These are phyloP conservation scores for Tapera naevia DNA, from an alignment of 2,797 vertebrate species.

Conservation along the genomic window DNA sequence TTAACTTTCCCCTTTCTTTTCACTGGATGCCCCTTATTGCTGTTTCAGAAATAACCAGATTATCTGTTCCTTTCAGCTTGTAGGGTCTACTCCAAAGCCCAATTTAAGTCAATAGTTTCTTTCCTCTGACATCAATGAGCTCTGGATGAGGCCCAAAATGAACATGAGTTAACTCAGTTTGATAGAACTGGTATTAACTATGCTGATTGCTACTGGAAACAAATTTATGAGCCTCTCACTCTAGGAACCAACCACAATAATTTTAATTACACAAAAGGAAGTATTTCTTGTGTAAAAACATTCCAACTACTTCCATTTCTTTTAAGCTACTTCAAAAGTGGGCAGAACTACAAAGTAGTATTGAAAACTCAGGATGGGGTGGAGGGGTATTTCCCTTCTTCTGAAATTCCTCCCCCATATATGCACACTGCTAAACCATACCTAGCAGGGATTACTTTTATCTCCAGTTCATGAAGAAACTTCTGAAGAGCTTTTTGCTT, in stretches of 20 bases:
- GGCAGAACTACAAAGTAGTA: constrained; percentile 66
- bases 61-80: constrained; percentile 43
- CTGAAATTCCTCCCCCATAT: constrained; percentile 66
- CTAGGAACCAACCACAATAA: constrained; percentile 63
- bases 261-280: constrained; percentile 71
- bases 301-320: constrained; percentile 69
- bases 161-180: constrained; percentile 8
- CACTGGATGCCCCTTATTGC: neutral
- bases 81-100: constrained; percentile 3
- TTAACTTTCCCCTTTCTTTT: neutral
- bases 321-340: constrained; percentile 70
- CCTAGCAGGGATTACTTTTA: constrained; percentile 66
- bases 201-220: constrained; percentile 50
- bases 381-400: constrained; percentile 68
- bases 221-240: constrained; percentile 41
- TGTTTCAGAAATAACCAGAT: neutral
- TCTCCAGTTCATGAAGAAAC: constrained; percentile 52
- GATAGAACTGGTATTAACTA: constrained; percentile 29
- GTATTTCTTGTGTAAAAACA: constrained; percentile 63
- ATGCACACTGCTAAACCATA: constrained; percentile 54
- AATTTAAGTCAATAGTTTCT: constrained; percentile 40
- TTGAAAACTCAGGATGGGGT: constrained; percentile 62
- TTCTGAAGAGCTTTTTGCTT: constrained; percentile 44
- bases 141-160: constrained; percentile 51
- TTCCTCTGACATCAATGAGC: constrained; percentile 47